Base-by-base conservation (phyloP, 2,113 vertebrate species). In the Oreocharis arfaki region DNA sequence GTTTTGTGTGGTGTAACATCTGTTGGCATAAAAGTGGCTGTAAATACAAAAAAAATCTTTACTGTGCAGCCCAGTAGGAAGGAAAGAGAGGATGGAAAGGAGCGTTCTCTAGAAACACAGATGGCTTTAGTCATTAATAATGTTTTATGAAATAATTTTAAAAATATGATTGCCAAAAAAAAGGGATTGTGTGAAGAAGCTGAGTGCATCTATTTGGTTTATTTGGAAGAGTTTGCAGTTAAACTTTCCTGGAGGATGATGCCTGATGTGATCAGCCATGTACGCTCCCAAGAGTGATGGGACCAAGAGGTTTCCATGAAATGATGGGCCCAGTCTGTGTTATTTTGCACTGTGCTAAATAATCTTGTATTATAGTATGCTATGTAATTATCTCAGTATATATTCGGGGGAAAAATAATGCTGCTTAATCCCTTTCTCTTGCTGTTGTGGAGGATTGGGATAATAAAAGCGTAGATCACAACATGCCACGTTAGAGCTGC, bases 281-380 rank as follows among this genome's bases (percentile, higher is more conserved):
- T 57, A 16, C 16, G 50, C 24, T 41, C 8, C n/a, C 12, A 3
- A 22, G 33, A 47, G 47, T 47, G 84, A 63, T 2, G 41, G 71
- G 49, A 63, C 67, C 32, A 44, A 52, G 67, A 71, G n/a, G 8
- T 17, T 53, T 37, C 53, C 24, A 21, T 61, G 46, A 82, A 87
- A 69, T 18, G 5, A 15, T 0, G 0, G 41, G 6, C 9, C 28
- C 3, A 0, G 49, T 70, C 59, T 35, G 11, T 52, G n/a, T 71
- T 81, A 24, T 42, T 93, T 69, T 89, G 32, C 49, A 52, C 24
- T 16, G 21, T 68, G 49, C 27, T 22, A 19, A 86, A n/a, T 44
- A 50, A 41, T 56, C 44, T 89, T 71, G 14, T 71, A 22, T 67
- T 61, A 44, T 26, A 59, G 41, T 16, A n/a, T 3, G 15, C 22